Evolutionary conservation across 2,888 invertebrate species (phyloP).

Genomic region (Thecophora atra): DNA sequence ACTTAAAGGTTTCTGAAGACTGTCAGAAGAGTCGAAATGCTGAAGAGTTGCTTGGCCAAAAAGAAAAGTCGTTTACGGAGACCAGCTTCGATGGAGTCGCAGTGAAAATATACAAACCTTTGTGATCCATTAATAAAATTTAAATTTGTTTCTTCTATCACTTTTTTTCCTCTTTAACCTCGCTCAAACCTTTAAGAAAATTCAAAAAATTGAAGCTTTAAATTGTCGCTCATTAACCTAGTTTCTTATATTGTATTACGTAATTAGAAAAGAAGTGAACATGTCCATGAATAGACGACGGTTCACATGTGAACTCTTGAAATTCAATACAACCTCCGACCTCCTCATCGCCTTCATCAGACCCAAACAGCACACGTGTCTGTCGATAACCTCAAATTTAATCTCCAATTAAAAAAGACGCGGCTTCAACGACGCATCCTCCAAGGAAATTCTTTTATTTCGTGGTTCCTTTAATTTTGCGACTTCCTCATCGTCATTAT

Average conservation of each 20-base stretch:
- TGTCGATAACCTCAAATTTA: background rate
- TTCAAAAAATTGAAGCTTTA: no score
- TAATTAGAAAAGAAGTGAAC: no score
- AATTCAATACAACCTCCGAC: constrained; percentile 6
- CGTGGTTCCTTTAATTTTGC: background rate
- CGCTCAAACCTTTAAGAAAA: no score
- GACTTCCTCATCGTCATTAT: background rate
- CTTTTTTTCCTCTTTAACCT: no score
- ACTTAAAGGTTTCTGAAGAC: background rate
- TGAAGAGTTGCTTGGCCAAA: background rate
- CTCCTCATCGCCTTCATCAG: background rate
- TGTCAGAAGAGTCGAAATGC: background rate
- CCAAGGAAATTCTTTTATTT: background rate
- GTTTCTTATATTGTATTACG: no score
- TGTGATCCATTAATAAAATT: no score
- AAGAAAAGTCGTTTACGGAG: no score
- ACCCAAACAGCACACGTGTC: background rate
- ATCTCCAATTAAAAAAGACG: background rate
- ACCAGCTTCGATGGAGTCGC: no score
- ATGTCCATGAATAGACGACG: background rate
- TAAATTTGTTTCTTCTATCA: no score
- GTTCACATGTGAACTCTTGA: constrained; percentile 2
- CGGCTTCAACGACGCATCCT: background rate
- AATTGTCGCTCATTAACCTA: no score
- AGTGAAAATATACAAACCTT: no score